phyloP scores from a whole-genome alignment of 1,140 invertebrate species.

The Drosophila subpulchrella region DNA sequence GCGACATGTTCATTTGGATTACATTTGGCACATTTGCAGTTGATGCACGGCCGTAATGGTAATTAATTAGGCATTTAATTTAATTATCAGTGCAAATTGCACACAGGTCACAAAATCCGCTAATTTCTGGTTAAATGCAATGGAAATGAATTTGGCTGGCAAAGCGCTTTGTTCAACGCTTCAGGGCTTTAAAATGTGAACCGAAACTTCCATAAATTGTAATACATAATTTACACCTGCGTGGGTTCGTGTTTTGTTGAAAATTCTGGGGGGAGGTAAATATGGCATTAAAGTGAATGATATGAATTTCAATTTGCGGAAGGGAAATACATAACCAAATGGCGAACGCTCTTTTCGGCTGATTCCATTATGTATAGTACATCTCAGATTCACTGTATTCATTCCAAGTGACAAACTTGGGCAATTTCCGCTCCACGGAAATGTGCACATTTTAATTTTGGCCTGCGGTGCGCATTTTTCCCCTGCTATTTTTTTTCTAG shows the following conservation, averaged over 20 bases:
- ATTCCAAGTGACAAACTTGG: constrained; percentile 71
- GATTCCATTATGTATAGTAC: constrained; percentile 43
- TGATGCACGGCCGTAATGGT: constrained; percentile 28
- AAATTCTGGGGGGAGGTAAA: neutral
- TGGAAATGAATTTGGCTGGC: constrained; percentile 33
- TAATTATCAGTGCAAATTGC: constrained; percentile 58
- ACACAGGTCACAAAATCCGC: constrained; percentile 47
- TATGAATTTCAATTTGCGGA: constrained; percentile 66
- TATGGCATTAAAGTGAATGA: constrained; percentile 26
- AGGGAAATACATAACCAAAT: constrained; percentile 7
- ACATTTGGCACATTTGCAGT: constrained; percentile 43
- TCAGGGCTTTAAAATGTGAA: constrained; percentile 21
- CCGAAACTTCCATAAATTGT: constrained; percentile 59
- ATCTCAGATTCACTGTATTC: constrained; percentile 4
- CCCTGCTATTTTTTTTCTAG: neutral
- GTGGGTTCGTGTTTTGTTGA: constrained; percentile 1
- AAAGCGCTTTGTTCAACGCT: neutral
- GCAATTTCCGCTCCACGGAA: constrained; percentile 77
- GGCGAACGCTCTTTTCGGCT: constrained; percentile 32
- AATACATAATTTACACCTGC: constrained; percentile 75
- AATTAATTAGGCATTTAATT: constrained; percentile 76
- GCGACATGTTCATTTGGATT: constrained; percentile 15
- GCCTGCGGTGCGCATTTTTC: constrained; percentile 25
- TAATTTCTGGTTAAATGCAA: constrained; percentile 68
- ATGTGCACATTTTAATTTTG: constrained; percentile 78